Conservation (phyloP, 2,888 invertebrate genomes). For the Sthenelais limicola region DNA sequence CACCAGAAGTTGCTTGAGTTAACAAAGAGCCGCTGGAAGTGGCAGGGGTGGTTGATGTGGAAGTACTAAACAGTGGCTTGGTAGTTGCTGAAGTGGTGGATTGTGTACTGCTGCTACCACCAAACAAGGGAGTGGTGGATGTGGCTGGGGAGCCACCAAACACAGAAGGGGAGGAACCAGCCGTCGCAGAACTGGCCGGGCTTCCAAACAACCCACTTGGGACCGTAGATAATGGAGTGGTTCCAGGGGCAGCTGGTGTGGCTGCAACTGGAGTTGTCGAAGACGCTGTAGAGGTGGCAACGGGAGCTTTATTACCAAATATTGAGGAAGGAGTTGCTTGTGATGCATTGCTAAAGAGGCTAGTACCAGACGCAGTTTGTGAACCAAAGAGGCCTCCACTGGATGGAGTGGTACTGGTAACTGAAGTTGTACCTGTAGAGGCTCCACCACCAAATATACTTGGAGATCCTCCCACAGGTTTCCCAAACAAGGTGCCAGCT, state of each 20-base stretch:
- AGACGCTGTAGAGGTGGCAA: background rate
- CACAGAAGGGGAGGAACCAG: constrained; percentile 9
- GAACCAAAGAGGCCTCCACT: too few relatives aligned
- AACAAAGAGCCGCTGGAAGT: too few relatives aligned
- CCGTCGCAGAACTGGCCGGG: background rate
- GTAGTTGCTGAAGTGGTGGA: background rate
- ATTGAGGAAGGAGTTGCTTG: background rate
- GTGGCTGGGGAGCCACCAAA: constrained; percentile 44
- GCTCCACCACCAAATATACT: background rate
- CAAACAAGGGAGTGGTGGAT: constrained; percentile 34
- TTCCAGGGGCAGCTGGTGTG: background rate
- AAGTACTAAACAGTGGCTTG: too few relatives aligned
- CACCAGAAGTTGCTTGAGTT: too few relatives aligned
- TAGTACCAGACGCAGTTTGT: background rate
- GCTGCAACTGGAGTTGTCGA: background rate
- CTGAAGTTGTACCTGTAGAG: background rate
- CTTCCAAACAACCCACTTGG: background rate
- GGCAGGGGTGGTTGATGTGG: too few relatives aligned
- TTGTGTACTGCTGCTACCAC: too few relatives aligned
- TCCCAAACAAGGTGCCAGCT: constrained; percentile 31
- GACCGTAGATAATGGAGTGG: constrained; percentile 4
- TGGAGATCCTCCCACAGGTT: constrained; percentile 19
- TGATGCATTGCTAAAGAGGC: background rate
- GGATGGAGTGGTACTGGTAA: constrained; percentile 16
- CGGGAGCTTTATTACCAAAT: constrained; percentile 25